Base-by-base conservation (phyloP, 2,888 invertebrate genomes). In the Drosophila buzzatii region DNA sequence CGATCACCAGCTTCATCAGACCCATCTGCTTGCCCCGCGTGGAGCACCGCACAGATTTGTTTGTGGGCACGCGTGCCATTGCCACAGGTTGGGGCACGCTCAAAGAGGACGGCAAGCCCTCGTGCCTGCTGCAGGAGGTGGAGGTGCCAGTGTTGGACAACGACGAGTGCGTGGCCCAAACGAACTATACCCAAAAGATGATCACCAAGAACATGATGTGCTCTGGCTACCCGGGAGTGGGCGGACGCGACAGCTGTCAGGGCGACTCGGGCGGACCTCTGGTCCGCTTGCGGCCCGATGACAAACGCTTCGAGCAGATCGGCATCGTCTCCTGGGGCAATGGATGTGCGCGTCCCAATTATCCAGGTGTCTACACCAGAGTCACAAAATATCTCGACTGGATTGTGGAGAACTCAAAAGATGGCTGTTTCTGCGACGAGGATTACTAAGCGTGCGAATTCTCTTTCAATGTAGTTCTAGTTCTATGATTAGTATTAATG, bases 321-420 rank as follows among this genome's bases (percentile, higher is more conserved):
- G 97, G 96, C 95, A 95, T 98, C 20, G 97, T 97, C 0, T 97
- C 97, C 0, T 98, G 97, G 97, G 97, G 97, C 39, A 97, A 97
- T 90, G 97, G 97, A 27, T 98, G 97, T 91, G 97, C 97, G 1
- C 94, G 97, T 71, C 95, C 96, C 9, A 97, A 97, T 18, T 97
- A 97, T 92, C 97, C 97, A 0, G 97, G 97, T 2, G 97, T 97
- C 1, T 97, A 97, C 92, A 97, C 97, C 0, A 94, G 97, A 76
- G 95, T 97, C 42, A 96, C 96, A n/a, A 95, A 96, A 82, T 97
- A 96, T 92, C 92, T 97, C 58, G 95, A 96, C 82, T 98, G 97
- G 97, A 97, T 97, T 79, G 93, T 94, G 73, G 95, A 96, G 75
- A 96, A 97, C 91, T 95, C 97, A 2, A 94, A 94, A 84, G 97